Conservation (phyloP, 2,888 invertebrate species). For the Crematogaster levior region DNA sequence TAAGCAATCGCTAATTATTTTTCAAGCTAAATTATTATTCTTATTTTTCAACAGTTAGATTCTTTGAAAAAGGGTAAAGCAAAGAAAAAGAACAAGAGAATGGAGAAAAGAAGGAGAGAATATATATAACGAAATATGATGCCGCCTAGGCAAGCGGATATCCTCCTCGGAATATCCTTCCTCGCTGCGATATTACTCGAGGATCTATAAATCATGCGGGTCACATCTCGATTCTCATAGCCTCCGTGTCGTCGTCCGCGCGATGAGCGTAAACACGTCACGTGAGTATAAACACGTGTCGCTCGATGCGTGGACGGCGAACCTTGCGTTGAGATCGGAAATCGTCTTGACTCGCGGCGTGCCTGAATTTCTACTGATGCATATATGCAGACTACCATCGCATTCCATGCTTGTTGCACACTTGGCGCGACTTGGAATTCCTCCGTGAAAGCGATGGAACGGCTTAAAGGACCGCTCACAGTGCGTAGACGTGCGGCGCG, state of each 20-base stretch:
- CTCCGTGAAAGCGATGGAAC: conserved; percentile 56
- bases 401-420: conserved; percentile 73
- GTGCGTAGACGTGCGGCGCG: conserved; percentile 3
- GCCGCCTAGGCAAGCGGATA: not conserved
- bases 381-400: conserved; percentile 55
- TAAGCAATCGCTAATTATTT: not conserved
- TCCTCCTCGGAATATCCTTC: not conserved
- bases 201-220: conserved; percentile 61
- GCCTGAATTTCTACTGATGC: conserved; percentile 66
- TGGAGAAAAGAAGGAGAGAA: not conserved
- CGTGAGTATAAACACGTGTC: conserved; percentile 77
- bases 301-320: conserved; percentile 58
- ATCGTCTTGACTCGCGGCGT: conserved; percentile 38
- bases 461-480: conserved; percentile 50
- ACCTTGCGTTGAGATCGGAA: conserved; percentile 45
- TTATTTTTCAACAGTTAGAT: too few relatives aligned
- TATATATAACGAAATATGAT: not conserved
- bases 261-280: conserved; percentile 59
- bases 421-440: conserved; percentile 67
- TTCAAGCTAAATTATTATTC: not conserved
- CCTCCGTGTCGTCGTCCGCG: conserved; percentile 37
- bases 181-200: conserved; percentile 15
- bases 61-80: not conserved
- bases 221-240: conserved; percentile 52
- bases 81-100: not conserved